Conservation (phyloP, 2,888 invertebrate species). For the Lochmaea capreae region DNA sequence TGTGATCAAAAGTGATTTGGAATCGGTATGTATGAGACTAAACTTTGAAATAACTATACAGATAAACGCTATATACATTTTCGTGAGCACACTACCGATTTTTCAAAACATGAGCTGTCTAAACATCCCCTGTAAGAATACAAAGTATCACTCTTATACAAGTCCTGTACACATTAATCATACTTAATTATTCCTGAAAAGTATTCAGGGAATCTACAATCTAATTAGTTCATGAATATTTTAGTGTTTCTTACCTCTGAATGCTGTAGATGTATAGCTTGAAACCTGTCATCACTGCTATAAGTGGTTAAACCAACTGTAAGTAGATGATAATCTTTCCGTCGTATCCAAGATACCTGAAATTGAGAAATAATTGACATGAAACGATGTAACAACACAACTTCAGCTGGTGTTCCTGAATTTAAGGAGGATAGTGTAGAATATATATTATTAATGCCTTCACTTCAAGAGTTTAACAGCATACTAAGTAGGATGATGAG, state of each 20-base stretch:
- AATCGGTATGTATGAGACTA: no score
- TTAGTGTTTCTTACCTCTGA: slow-evolving; percentile 75
- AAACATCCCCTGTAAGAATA: no score
- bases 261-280: slow-evolving; percentile 86
- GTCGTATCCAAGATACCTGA: slow-evolving; percentile 87
- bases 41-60: no score
- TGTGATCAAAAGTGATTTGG: no score
- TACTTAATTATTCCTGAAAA: neutral
- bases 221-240: slow-evolving; percentile 34
- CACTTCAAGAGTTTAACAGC: no score
- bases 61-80: no score
- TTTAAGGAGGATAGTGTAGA: neutral
- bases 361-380: slow-evolving; percentile 45
- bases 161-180: neutral
- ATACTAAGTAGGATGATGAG: no score
- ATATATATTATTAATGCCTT: no score
- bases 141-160: no score
- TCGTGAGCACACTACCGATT: no score
- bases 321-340: slow-evolving; percentile 86
- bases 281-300: slow-evolving; percentile 89
- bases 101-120: no score
- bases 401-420: neutral
- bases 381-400: neutral
- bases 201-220: neutral
- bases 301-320: slow-evolving; percentile 90